Percentiles rank a stretch among this genome's conserved stretches.
These are phyloP conservation scores for Drosophila borborema DNA, from an alignment of 2,888 invertebrate genomes.

Conservation along the genomic window DNA sequence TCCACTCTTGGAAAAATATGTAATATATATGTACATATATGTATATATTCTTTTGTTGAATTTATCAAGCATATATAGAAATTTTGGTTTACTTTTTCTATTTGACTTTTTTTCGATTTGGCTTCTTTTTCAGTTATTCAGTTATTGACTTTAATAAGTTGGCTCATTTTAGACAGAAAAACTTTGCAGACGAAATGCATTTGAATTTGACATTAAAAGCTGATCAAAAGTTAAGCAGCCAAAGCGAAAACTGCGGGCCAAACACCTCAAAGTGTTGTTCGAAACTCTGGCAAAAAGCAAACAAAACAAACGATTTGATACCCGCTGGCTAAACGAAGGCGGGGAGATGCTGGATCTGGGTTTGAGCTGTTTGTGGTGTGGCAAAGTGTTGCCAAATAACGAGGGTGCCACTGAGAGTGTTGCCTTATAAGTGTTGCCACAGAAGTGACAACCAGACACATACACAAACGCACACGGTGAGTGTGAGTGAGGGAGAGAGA, in stretches of 20 bases:
- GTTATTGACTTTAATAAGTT: constrained; percentile 33
- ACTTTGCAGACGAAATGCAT: constrained; percentile 75
- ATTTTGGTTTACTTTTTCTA: neutral
- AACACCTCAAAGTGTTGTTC: constrained; percentile 59
- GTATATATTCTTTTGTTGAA: neutral
- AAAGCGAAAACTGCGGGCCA: constrained; percentile 45
- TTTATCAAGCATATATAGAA: neutral
- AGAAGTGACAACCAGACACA: constrained; percentile 25
- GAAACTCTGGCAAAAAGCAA: constrained; percentile 47
- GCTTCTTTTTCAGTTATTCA: constrained; percentile 4
- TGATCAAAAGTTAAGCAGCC: constrained; percentile 75
- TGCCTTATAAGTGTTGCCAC: constrained; percentile 48
- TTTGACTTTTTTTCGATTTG: neutral
- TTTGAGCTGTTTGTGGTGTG: constrained; percentile 2
- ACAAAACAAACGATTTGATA: constrained; percentile 50
- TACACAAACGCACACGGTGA: neutral
- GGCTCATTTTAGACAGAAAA: constrained; percentile 36
- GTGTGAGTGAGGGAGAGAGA: neutral
- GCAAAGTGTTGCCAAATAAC: constrained; percentile 48
- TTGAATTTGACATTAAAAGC: constrained; percentile 69
- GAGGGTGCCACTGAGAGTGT: constrained; percentile 57
- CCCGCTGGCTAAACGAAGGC: constrained; percentile 10
- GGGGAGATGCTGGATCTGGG: neutral
- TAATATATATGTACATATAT: neutral
- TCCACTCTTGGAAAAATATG: neutral